phyloP scores from a whole-genome alignment of 2,113 vertebrate genomes.

The Syngnathus scovelli region DNA sequence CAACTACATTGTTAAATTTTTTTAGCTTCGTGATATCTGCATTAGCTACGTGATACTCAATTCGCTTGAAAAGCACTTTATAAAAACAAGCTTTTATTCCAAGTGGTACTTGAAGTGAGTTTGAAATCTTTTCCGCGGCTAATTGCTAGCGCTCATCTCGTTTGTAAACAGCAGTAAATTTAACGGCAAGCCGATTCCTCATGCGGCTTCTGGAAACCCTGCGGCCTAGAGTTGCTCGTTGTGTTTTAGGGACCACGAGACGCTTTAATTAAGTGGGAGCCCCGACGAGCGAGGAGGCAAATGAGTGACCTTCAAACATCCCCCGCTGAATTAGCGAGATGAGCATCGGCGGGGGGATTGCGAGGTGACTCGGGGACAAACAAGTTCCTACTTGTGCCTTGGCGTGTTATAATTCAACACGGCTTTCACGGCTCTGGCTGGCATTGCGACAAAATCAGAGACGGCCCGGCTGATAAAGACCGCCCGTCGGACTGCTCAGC shows the following conservation, averaged over 20 bases:
- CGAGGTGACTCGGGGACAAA: slow-evolving; percentile 22
- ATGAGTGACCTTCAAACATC: slow-evolving; percentile 29
- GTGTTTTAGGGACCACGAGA: slow-evolving; percentile 5
- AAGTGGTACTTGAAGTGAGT: background rate
- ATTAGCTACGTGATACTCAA: background rate
- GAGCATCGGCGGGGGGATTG: slow-evolving; percentile 5
- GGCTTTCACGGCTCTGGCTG: slow-evolving; percentile 22
- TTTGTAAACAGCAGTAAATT: background rate
- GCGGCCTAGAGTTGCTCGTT: background rate
- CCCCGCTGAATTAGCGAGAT: background rate
- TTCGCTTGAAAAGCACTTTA: background rate
- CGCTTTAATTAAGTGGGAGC: slow-evolving; percentile 9
- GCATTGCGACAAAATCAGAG: slow-evolving; percentile 11
- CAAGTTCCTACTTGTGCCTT: background rate
- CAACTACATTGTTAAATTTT: background rate
- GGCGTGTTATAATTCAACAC: slow-evolving; percentile 23
- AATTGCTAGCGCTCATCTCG: background rate
- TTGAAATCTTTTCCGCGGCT: background rate
- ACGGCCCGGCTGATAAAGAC: slow-evolving; percentile 2
- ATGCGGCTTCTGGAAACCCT: background rate
- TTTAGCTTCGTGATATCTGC: background rate
- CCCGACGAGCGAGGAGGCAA: background rate
- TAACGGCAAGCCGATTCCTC: background rate
- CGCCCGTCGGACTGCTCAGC: slow-evolving; percentile 10
- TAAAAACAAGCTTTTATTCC: background rate